Evolutionary conservation across 2,888 invertebrate species (phyloP), one percentile per base, ranked within the genome.

Genomic region (Merodon equestris): DNA sequence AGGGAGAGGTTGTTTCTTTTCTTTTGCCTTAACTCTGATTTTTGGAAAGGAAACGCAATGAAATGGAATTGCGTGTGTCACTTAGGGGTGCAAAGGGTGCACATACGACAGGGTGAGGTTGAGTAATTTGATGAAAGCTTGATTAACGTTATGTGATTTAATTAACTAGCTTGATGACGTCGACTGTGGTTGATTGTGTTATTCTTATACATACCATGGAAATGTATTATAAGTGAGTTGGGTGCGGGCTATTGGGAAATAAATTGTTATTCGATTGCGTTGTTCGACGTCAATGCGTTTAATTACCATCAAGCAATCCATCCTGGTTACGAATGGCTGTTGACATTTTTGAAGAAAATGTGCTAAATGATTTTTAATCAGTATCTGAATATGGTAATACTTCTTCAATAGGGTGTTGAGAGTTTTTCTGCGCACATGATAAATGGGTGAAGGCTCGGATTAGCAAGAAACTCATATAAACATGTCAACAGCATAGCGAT

Each of bases 111-210:
- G 70, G 13, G 47, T 9, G 13, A 50, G 66, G 47, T 17, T 61
- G 50, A 53, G 57, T 42, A 53, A 53, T 71, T 64, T 76, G 71
- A 76, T 71, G 53, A 50, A 71, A 58, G 48, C 64, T 71, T 64
- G 71, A 71, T 71, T 64, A 71, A 64, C 64, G 58, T 64, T 64
- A 64, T 71, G 53, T 58, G 48, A 75, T 75, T 71, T 75, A 75
- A 71, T 75, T 75, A 75, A 64, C 60, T 72, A 58, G 36, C 13
- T 58, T 18, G 58, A 48, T 76, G 58, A 76, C 71, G 58, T 53
- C 19, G 60, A 27, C 53, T 14, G 17, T 15, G 44, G 34, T 42
- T 48, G 34, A 53, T 60, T 67, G 40, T 61, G 47, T 42, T 47
- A 47, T 47, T 17, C 45, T 9, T 54, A n/a, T 54, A 14, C 14